Conservation (phyloP, 2,888 invertebrate species). For the Platynereis dumerilii region DNA sequence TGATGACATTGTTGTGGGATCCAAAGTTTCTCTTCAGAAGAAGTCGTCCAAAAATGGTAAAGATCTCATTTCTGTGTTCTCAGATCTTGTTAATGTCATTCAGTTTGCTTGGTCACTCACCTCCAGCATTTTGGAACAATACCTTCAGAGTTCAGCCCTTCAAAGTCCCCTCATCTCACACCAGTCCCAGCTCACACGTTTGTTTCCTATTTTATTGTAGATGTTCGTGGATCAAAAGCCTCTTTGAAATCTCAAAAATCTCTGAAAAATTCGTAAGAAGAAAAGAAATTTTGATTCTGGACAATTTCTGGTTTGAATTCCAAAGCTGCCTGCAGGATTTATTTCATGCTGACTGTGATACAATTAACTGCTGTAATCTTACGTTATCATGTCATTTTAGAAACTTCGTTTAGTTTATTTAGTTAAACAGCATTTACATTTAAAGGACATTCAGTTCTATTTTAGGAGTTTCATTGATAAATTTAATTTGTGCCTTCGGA, state of each 20-base stretch:
- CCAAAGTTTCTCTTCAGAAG: constrained; percentile 13
- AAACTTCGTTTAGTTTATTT: no score
- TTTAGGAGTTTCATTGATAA: no score
- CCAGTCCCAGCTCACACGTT: no score
- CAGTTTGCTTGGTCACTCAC: no score
- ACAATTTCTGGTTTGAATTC: not conserved
- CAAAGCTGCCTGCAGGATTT: not conserved
- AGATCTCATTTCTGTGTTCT: not conserved
- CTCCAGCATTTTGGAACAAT: no score
- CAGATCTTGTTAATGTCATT: no score
- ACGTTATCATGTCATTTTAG: not conserved
- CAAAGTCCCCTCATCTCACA: no score
- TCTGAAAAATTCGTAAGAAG: not conserved
- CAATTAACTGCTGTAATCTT: not conserved
- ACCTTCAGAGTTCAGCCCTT: no score
- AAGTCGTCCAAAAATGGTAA: constrained; percentile 16
- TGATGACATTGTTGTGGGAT: constrained; percentile 26
- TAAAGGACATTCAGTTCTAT: no score
- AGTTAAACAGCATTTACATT: no score
- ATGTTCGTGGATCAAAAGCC: constrained; percentile 1
- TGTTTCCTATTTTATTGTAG: no score
- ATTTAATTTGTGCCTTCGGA: no score
- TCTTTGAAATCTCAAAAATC: constrained; percentile 8
- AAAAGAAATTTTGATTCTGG: not conserved
- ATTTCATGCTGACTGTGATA: not conserved